Percentiles rank a stretch among this genome's conserved stretches.
These are phyloP conservation scores for Corapipo altera DNA, from an alignment of 2,113 vertebrate genomes.

Conservation along the genomic window DNA sequence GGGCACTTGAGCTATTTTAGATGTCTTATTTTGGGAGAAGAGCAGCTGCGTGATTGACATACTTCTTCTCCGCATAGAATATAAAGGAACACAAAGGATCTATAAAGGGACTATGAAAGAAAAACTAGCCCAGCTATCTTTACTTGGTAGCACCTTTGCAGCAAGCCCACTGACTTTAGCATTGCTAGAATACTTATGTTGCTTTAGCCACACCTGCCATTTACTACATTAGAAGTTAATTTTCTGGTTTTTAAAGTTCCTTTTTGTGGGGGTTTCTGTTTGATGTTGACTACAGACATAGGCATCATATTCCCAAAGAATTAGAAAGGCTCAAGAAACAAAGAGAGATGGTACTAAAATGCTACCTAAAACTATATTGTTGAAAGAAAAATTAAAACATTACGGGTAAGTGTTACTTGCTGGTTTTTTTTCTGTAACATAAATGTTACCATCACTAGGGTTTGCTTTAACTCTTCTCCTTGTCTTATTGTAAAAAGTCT, in stretches of 20 bases:
- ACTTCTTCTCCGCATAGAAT: background rate
- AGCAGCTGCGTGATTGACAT: background rate
- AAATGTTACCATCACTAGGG: background rate
- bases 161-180: background rate
- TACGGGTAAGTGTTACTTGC: background rate
- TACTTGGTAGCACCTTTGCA: background rate
- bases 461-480: background rate
- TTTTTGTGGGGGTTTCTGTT: background rate
- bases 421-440: background rate
- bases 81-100: background rate
- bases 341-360: background rate
- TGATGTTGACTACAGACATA: background rate
- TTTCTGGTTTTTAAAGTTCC: background rate
- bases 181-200: background rate
- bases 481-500: background rate
- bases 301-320: background rate
- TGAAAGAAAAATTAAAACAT: background rate
- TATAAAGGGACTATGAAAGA: background rate
- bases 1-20: background rate
- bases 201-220: background rate
- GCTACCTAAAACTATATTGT: background rate
- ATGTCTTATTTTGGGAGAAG: background rate
- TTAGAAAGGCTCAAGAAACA: background rate
- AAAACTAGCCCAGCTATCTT: background rate
- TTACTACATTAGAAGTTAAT: background rate